These are phyloP conservation scores for Callinectes sapidus DNA, from an alignment of 2,888 invertebrate species.

Conservation along the genomic window DNA sequence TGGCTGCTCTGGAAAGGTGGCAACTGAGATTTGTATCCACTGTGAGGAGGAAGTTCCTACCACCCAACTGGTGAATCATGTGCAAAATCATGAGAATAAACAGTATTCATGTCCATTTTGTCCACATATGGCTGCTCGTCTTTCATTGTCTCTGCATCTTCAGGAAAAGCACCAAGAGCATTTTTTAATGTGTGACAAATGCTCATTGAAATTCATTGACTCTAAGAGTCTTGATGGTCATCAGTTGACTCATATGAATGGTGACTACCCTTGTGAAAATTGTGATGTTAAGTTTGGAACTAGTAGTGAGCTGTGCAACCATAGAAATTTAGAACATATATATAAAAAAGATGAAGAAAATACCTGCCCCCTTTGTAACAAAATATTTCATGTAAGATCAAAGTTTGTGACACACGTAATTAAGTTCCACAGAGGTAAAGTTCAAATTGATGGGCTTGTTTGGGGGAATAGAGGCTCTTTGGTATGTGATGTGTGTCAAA, in stretches of 20 bases:
- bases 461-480: conserved; percentile 58
- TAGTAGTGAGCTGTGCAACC: conserved; percentile 57
- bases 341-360: conserved; percentile 32
- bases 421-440: conserved; percentile 59
- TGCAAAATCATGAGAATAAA: conserved; percentile 54
- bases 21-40: conserved; percentile 48
- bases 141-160: conserved; percentile 51
- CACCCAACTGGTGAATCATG: conserved; percentile 49
- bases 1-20: conserved; percentile 53
- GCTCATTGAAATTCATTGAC: conserved; percentile 50
- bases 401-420: conserved; percentile 54
- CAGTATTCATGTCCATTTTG: conserved; percentile 64
- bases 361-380: conserved; percentile 55
- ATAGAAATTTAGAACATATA: conserved; percentile 44
- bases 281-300: conserved; percentile 61
- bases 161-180: conserved; percentile 52
- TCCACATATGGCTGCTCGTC: conserved; percentile 37
- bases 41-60: conserved; percentile 59
- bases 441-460: conserved; percentile 53
- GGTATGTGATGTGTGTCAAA: conserved; percentile 53
- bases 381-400: conserved; percentile 41
- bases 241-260: conserved; percentile 43
- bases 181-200: conserved; percentile 54
- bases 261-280: conserved; percentile 40
- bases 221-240: conserved; percentile 42